These are phyloP conservation scores for Neoaliturus tenellus DNA, from an alignment of 2,888 invertebrate genomes.

Conservation along the genomic window DNA sequence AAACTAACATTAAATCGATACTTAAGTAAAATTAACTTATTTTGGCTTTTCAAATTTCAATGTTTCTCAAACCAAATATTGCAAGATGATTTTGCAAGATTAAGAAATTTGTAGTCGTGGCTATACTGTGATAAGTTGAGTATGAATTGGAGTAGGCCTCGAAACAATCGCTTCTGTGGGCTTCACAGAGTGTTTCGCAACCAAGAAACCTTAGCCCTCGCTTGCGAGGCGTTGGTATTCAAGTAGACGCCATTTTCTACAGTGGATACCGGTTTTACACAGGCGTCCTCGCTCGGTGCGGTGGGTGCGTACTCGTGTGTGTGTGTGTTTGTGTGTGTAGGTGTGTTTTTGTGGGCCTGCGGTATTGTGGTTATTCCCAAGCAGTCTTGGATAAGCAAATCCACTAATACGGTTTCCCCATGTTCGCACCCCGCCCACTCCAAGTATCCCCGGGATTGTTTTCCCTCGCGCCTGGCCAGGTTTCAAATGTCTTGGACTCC, in stretches of 20 bases:
- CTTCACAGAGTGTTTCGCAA: slow-evolving; percentile 23
- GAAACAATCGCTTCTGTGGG: not conserved
- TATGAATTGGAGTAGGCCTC: no score
- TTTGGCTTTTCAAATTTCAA: no score
- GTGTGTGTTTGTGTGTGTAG: not conserved
- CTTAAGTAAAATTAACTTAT: no score
- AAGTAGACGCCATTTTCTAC: slow-evolving; percentile 46
- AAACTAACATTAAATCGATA: no score
- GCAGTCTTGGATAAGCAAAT: slow-evolving; percentile 43
- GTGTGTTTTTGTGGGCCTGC: not conserved
- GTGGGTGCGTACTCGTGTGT: not conserved
- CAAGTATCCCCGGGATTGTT: slow-evolving; percentile 1
- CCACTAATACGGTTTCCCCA: slow-evolving; percentile 25
- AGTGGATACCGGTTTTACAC: not conserved
- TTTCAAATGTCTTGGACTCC: not conserved
- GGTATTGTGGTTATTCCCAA: slow-evolving; percentile 25
- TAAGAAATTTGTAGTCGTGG: no score
- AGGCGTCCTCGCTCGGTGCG: not conserved
- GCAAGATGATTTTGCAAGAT: no score
- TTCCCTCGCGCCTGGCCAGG: not conserved
- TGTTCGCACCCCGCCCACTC: slow-evolving; percentile 32
- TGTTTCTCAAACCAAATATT: no score
- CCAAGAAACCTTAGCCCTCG: slow-evolving; percentile 8
- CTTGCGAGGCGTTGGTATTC: slow-evolving; percentile 33
- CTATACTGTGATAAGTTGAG: no score